Percentiles rank a stretch among this genome's conserved stretches.
Conservation (phyloP, 2,113 vertebrate species). For the Oryzias celebensis region DNA sequence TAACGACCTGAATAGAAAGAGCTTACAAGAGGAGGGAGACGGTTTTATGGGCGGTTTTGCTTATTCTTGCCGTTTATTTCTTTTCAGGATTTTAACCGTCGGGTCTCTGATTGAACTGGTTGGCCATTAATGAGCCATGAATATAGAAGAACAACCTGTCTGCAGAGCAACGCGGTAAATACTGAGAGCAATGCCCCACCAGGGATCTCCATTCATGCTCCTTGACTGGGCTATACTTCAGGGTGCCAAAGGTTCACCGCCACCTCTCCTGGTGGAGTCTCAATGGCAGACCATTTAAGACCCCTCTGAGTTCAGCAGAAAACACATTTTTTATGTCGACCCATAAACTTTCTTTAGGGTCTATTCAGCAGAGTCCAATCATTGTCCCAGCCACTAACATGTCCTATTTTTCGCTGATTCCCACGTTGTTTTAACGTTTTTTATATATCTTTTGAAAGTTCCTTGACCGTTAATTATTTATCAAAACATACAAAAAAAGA, state of each 20-base stretch:
- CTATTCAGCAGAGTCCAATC: slow-evolving; percentile 58
- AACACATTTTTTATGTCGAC: slow-evolving; percentile 78
- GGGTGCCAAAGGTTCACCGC: slow-evolving; percentile 86
- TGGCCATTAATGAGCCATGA: slow-evolving; percentile 85
- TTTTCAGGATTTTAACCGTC: slow-evolving; percentile 77
- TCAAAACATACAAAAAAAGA: slow-evolving; percentile 8
- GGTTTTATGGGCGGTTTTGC: slow-evolving; percentile 65
- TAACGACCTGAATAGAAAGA: slow-evolving; percentile 73
- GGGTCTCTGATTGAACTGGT: slow-evolving; percentile 86
- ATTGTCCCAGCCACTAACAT: slow-evolving; percentile 63
- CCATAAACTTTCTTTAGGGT: slow-evolving; percentile 71
- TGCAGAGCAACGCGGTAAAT: slow-evolving; percentile 81
- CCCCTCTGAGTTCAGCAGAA: slow-evolving; percentile 69
- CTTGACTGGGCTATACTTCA: slow-evolving; percentile 73
- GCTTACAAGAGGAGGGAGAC: slow-evolving; percentile 69
- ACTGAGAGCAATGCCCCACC: slow-evolving; percentile 83
- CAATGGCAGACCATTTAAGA: slow-evolving; percentile 80
- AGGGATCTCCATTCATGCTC: slow-evolving; percentile 80
- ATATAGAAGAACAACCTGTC: slow-evolving; percentile 83
- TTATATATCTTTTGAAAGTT: slow-evolving; percentile 20
- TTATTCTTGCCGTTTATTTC: slow-evolving; percentile 72
- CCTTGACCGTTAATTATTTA: slow-evolving; percentile 45
- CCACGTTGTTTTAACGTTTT: slow-evolving; percentile 60
- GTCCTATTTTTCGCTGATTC: slow-evolving; percentile 67
- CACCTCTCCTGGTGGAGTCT: slow-evolving; percentile 76